These are phyloP conservation scores for Ovis aries DNA, from an alignment of 2,113 vertebrate genomes.

Conservation along the genomic window ARS-UI_Ramb_v3.0 NC_056063.1:84385001-84385500, in stretches of 20 bases:
- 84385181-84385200: not conserved
- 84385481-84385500: not conserved
- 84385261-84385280: not conserved
- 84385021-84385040: not conserved
- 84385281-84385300: not conserved
- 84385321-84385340: not conserved
- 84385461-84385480: too few relatives aligned
- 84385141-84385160: not conserved
- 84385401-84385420: not conserved
- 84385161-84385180: not conserved
- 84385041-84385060: not conserved
- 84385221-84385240: too few relatives aligned
- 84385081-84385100: not conserved
- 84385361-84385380: not conserved
- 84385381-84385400: accelerated
- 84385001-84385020: not conserved
- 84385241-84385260: not conserved
- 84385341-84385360: too few relatives aligned
- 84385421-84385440: not conserved
- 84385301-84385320: accelerated
- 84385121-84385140: not conserved
- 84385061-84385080: not conserved
- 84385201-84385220: not conserved
- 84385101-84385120: not conserved
- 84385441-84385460: not conserved